A percentile compares a stretch with the other conserved stretches of the same genome.
phyloP scores from a whole-genome alignment of 2,797 vertebrate species.

The Agapornis canus region DNA sequence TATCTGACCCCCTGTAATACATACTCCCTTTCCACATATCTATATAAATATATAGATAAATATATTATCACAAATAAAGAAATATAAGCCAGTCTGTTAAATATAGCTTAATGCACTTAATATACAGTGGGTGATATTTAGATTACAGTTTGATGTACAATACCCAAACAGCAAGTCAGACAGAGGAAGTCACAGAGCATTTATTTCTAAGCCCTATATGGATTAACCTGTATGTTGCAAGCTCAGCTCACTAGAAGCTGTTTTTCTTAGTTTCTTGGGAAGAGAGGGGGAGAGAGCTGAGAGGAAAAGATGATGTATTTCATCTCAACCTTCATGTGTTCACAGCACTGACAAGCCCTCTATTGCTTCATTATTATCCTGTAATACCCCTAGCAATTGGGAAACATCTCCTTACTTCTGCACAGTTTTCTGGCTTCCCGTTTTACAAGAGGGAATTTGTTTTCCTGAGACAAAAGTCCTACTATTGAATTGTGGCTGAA shows the following conservation, averaged over 20 bases:
- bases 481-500: not conserved
- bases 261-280: not conserved
- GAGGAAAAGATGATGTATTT: not conserved
- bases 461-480: not conserved
- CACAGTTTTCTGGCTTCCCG: not conserved
- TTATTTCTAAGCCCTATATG: not conserved
- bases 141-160: not conserved
- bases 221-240: not conserved
- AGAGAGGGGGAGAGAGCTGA: not conserved
- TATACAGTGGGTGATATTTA: not conserved
- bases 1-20: slow-evolving; percentile 44
- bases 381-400: not conserved
- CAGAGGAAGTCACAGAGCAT: not conserved
- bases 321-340: not conserved
- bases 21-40: not conserved
- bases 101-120: slow-evolving; percentile 8
- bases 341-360: not conserved
- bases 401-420: not conserved
- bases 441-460: not conserved
- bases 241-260: not conserved
- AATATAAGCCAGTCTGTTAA: not conserved
- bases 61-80: not conserved
- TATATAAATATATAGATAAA: not conserved
- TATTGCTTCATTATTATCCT: not conserved
- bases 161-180: not conserved